These are phyloP conservation scores for Reticulitermes speratus DNA, from an alignment of 1,140 invertebrate species.

Conservation along the genomic window DNA sequence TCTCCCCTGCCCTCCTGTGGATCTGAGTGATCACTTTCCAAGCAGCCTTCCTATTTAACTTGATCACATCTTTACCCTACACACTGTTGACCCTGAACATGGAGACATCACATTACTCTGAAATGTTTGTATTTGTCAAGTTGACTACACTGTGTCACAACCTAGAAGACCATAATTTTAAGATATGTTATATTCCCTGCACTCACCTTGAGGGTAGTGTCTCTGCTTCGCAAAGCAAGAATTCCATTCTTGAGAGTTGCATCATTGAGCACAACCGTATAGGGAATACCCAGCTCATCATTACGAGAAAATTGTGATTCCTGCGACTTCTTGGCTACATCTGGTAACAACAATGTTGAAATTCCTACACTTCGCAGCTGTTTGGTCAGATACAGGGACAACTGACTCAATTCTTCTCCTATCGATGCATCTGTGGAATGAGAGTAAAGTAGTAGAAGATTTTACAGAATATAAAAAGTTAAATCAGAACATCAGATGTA, in stretches of 20 bases:
- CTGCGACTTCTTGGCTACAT: slow-evolving; percentile 34
- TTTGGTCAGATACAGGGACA: slow-evolving; percentile 53
- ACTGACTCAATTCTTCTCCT: slow-evolving; percentile 49
- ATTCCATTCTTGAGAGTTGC: slow-evolving; percentile 70
- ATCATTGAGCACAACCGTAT: slow-evolving; percentile 62
- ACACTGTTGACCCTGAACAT: too few species aligned
- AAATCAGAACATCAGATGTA: too few species aligned
- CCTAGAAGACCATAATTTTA: too few species aligned
- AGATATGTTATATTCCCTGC: background rate
- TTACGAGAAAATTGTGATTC: slow-evolving; percentile 40
- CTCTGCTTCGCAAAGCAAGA: slow-evolving; percentile 65
- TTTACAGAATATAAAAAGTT: too few species aligned
- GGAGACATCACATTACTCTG: too few species aligned
- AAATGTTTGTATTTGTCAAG: too few species aligned
- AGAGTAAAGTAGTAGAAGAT: background rate
- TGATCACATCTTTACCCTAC: too few species aligned
- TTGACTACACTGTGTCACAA: too few species aligned
- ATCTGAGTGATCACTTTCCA: too few species aligned
- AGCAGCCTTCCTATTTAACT: too few species aligned
- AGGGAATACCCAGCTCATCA: slow-evolving; percentile 61
- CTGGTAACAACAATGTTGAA: slow-evolving; percentile 44
- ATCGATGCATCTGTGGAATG: background rate
- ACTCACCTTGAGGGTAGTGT: slow-evolving; percentile 64
- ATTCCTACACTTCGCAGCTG: slow-evolving; percentile 53
- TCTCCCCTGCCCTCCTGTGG: too few species aligned